Evolutionary conservation across 2,888 invertebrate species (phyloP).

Genomic region (Amblyjoppa proteus): DNA sequence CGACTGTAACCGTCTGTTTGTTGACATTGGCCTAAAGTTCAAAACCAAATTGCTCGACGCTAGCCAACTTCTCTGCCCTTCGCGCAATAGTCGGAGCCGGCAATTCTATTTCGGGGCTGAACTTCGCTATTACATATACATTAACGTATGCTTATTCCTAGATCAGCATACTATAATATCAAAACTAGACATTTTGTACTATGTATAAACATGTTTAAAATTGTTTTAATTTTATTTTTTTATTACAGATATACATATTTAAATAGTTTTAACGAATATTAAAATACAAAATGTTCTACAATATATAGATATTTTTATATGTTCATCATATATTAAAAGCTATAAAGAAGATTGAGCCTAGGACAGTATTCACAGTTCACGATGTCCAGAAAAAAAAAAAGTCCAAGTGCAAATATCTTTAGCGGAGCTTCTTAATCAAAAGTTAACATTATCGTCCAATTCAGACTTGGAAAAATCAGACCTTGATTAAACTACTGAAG

Average conservation of each 20-base stretch:
- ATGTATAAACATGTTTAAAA: conserved; percentile 46
- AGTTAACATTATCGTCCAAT: not conserved
- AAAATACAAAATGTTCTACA: conserved; percentile 71
- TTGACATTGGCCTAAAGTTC: conserved; percentile 75
- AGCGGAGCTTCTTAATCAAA: not conserved
- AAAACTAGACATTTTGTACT: conserved; percentile 13
- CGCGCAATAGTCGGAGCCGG: conserved; percentile 43
- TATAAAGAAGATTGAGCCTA: conserved; percentile 72
- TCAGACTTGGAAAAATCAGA: too few species aligned
- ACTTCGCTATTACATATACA: not conserved
- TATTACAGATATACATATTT: conserved; percentile 63
- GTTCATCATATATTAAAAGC: conserved; percentile 65
- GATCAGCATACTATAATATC: not conserved
- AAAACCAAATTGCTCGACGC: conserved; percentile 71
- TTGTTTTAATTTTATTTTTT: conserved; percentile 35
- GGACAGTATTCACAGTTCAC: conserved; percentile 40
- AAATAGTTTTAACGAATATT: conserved; percentile 68
- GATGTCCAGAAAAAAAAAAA: not conserved
- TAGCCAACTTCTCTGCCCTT: conserved; percentile 76
- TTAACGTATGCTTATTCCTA: not conserved
- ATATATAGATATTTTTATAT: conserved; percentile 43
- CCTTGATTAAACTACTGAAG: not conserved
- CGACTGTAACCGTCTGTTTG: conserved; percentile 7
- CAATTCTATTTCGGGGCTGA: conserved; percentile 55
- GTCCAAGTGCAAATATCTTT: not conserved